Base-by-base conservation (phyloP, 1,140 invertebrate species). In the Acarapis woodi region DNA sequence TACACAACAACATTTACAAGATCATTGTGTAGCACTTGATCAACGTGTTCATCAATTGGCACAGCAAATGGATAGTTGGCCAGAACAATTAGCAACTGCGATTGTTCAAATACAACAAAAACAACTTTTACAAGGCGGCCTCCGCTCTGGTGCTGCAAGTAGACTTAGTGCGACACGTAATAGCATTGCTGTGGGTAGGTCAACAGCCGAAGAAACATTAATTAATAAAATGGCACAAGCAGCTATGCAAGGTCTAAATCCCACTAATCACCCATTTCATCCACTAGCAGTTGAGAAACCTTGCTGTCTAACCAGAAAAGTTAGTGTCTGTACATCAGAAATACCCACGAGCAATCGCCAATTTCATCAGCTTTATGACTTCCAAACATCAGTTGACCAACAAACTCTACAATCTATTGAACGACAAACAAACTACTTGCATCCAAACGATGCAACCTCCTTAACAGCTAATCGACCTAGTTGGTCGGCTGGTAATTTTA, bases 1-100 rank as follows among this genome's bases (percentile, higher is more conserved):
- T 29, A 68, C 80, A 38, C 80, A 88, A 53, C 74, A 83, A 51
- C 65, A 68, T 10, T 62, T 90, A 44, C 85, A 94, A 54, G 78
- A 80, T 53, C 68, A 76, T 46, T 57, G 87, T 46, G 65, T 68
- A 37, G 68, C 68, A 47, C 62, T 88, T 49, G 80, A 87, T 60
- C 79, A 85, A 49, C 41, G 43, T 16, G 15, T 49, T 12, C 28
- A 32, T 15, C 21, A 37, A 3, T 42, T 49, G 25, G 39, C 43
- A 39, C 48, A 47, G 30, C 46, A 47, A 34, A 22, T 49, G 14
- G 47, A 48, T 36, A 31, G 39, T 2, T 35, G 47, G 22, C 46
- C 47, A 3, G 43, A 44, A 21, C 25, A 38, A 6, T 22, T 47
- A 12, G 35, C 41, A 5, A 42, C 37, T 30, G 28, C 40, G 2